phyloP scores from a whole-genome alignment of 2,888 invertebrate species.

The Cremastobaeus sp. region DNA sequence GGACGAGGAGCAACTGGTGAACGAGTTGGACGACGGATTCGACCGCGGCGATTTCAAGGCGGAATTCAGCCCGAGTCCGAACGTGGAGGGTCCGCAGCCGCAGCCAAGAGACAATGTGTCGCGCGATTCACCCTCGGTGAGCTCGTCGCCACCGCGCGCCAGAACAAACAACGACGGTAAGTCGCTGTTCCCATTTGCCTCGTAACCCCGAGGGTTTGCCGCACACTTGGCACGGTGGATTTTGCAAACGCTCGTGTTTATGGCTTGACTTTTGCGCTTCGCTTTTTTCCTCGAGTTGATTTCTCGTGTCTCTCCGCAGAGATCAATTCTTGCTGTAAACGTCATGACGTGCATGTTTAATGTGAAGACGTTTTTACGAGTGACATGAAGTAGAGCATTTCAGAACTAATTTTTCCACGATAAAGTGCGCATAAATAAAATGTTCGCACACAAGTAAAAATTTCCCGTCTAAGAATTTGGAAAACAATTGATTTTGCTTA shows the following conservation, averaged over 20 bases:
- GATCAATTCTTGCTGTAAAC: too few species aligned
- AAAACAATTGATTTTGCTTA: too few species aligned
- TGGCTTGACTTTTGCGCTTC: conserved; percentile 2
- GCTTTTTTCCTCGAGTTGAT: too few species aligned
- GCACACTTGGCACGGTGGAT: conserved; percentile 29
- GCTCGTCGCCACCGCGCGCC: conserved; percentile 75
- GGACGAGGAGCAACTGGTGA: conserved; percentile 82
- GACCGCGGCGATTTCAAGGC: conserved; percentile 79
- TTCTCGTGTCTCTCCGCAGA: too few species aligned
- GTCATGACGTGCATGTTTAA: too few species aligned
- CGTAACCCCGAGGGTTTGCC: conserved; percentile 17
- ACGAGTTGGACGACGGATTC: conserved; percentile 77
- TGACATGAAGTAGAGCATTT: too few species aligned
- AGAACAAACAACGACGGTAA: conserved; percentile 76
- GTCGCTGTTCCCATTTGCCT: too few species aligned
- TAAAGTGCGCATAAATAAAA: too few species aligned
- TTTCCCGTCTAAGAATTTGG: too few species aligned
- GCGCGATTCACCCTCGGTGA: conserved; percentile 72
- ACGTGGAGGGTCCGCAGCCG: conserved; percentile 76
- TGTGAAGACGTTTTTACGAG: too few species aligned
- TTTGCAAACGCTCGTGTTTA: conserved; percentile 42
- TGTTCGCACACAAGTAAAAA: too few species aligned
- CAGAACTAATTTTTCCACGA: too few species aligned
- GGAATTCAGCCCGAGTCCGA: conserved; percentile 78
- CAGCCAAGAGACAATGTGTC: conserved; percentile 73